Base-by-base conservation (phyloP, 2,888 invertebrate species). In the Nycteola revayana region DNA sequence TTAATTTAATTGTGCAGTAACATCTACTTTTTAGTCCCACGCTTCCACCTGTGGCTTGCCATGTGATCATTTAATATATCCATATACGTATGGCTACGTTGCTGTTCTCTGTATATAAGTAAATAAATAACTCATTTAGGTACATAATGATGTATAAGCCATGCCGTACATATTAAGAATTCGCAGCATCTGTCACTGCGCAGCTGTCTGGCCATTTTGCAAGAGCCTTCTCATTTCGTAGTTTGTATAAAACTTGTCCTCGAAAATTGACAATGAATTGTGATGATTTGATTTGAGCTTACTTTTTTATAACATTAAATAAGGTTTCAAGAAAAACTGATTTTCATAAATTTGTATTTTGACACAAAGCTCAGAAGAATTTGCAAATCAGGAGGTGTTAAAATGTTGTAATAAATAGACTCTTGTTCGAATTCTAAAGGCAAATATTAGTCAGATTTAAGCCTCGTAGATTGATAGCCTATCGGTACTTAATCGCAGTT, bases 21-120 rank as follows among this genome's bases (percentile, higher is more conserved):
- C 64, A 58, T 62, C 60, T 48, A 53, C 56, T 58, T 68, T 70
- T 70, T 66, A 67, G 55, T 82, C 76, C 66, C 76, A 80, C 76
- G 76, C 68, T 76, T 74, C 75, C 61, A 75, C 70, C 63, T 61
- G 60, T 63, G 55, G 44, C 46, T 53, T 49, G 47, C 48, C 38
- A 51, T n/a, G n/a, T n/a, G n/a, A n/a, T 55, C 54, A 36, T 54
- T 50, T 49, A 42, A n/a, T 39, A 32, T 34, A 33, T 30, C 30
- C 40, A 53, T 46, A 32, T 46, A 49, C 36, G 45, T 38, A 32
- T 27, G 25, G 24, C 7, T 14, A 9, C 25, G 22, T 23, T 28
- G 28, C 31, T 35, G 49, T 45, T 40, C 28, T 40, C 28, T 53
- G 32, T 36, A 40, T n/a, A n/a, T 42, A 49, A 53, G 53, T 57